Evolutionary conservation across 2,888 invertebrate genomes (phyloP).

Genomic region (Idaea straminata): DNA sequence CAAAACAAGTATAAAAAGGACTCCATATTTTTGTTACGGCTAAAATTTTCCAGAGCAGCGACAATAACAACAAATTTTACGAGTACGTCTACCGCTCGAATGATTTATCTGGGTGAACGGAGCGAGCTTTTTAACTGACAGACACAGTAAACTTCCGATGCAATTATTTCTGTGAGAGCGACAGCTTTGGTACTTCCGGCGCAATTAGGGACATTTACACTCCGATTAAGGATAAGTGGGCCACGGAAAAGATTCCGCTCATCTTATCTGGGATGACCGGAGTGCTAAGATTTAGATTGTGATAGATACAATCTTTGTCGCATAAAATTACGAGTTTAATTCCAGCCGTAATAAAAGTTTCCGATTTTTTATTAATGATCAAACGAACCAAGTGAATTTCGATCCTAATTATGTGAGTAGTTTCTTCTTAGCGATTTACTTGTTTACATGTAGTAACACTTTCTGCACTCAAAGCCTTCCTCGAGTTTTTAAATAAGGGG

Average conservation of each 20-base stretch:
- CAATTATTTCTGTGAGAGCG: background rate
- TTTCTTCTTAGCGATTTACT: too few relatives aligned
- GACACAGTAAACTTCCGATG: background rate
- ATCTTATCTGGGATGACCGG: background rate
- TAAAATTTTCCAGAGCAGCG: background rate
- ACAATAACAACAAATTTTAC: background rate
- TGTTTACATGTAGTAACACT: too few relatives aligned
- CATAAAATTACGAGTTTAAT: background rate
- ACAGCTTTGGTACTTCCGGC: background rate
- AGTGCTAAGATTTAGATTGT: background rate
- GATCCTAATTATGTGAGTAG: too few relatives aligned
- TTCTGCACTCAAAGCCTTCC: too few relatives aligned
- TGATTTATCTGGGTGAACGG: background rate
- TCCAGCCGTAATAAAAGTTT: too few relatives aligned
- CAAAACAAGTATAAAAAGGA: background rate
- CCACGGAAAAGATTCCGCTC: background rate
- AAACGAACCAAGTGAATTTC: too few relatives aligned
- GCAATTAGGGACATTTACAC: background rate
- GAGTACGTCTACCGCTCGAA: background rate
- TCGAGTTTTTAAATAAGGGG: too few relatives aligned
- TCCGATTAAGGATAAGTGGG: background rate
- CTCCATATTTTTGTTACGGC: background rate
- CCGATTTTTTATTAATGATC: too few relatives aligned
- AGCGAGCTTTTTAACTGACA: background rate
- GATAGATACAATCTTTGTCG: too few relatives aligned